Conservation (phyloP, 2,888 invertebrate genomes). For the Euzetes globulus region DNA sequence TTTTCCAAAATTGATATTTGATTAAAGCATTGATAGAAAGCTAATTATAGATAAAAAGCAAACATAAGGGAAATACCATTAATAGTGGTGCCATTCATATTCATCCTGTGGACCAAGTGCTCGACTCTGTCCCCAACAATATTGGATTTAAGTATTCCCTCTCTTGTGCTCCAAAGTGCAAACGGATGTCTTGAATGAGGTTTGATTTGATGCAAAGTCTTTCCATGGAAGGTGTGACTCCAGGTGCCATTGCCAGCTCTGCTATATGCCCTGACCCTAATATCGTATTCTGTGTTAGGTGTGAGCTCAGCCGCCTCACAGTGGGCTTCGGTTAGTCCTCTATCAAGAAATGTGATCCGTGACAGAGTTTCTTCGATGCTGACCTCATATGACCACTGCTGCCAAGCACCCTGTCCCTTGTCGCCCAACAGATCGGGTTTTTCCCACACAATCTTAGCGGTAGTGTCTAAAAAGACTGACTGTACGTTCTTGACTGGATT, state of each 20-base stretch:
- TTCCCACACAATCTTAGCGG: conserved; percentile 71
- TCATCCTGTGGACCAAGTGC: conserved; percentile 56
- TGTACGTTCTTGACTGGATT: conserved; percentile 66
- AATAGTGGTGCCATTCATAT: conserved; percentile 38
- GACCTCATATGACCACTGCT: conserved; percentile 70
- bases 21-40: too few relatives aligned
- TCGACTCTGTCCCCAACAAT: conserved; percentile 68
- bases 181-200: conserved; percentile 27
- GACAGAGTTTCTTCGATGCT: conserved; percentile 50
- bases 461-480: conserved; percentile 61
- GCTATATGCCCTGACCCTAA: conserved; percentile 72
- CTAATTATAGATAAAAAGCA: too few relatives aligned
- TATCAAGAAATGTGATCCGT: conserved; percentile 15
- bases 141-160: conserved; percentile 71
- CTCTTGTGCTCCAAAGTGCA: conserved; percentile 50
- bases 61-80: conserved; percentile 36
- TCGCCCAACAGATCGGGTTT: conserved; percentile 66
- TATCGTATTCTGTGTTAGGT: conserved; percentile 65
- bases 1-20: too few relatives aligned
- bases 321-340: conserved; percentile 2
- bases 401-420: conserved; percentile 58
- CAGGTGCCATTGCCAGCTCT: conserved; percentile 68
- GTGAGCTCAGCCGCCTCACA: conserved; percentile 51
- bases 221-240: conserved; percentile 63
- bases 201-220: conserved; percentile 50